phyloP scores from a whole-genome alignment of 2,113 vertebrate species.

The Strix aluco region DNA sequence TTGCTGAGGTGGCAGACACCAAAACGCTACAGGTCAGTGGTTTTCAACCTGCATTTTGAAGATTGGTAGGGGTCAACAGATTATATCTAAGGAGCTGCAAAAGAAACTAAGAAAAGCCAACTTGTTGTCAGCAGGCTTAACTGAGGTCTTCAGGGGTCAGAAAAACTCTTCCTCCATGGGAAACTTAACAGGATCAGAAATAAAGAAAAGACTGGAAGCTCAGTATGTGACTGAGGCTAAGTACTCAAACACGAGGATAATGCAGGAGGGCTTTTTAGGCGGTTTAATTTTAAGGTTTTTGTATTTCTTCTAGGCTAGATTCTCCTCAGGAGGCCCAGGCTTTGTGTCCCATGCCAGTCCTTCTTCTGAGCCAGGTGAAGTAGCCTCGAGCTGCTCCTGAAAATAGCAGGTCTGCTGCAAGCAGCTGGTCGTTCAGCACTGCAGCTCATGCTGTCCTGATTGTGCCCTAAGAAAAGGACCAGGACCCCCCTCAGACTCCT shows the following conservation, averaged over 20 bases:
- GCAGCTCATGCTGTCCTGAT: background rate
- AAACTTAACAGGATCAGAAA: background rate
- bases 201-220: background rate
- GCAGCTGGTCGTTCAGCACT: background rate
- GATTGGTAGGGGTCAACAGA: background rate
- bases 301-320: background rate
- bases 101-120: background rate
- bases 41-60: background rate
- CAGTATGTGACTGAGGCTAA: background rate
- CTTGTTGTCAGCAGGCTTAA: background rate
- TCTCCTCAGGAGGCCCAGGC: background rate
- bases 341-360: background rate
- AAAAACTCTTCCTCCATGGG: background rate
- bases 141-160: background rate
- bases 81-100: background rate
- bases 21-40: background rate
- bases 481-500: background rate
- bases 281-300: background rate
- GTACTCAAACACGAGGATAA: background rate
- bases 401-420: background rate
- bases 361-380: background rate
- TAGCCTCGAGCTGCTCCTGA: background rate
- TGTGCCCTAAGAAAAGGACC: background rate
- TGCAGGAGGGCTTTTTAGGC: background rate
- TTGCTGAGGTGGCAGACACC: background rate